Base-by-base conservation (phyloP, 2,113 vertebrate species). In the Epinephelus lanceolatus region DNA sequence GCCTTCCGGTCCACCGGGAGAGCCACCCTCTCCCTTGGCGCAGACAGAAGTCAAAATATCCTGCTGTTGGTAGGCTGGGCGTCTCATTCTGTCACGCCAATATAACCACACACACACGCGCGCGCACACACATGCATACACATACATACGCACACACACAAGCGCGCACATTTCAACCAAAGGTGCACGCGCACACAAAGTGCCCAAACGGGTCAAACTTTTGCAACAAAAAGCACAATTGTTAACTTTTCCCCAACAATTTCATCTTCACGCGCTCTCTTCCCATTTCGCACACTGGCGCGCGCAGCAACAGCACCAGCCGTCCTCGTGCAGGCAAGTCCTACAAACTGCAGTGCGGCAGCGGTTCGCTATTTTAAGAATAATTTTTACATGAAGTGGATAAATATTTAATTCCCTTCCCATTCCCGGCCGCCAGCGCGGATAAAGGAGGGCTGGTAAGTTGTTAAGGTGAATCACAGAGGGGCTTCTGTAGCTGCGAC, bases 311-410 rank as follows among this genome's bases (percentile, higher is more conserved):
- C 80, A 75, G 66, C 77, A 55, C 47, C 81, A 78, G 76, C 71
- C 85, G 52, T 49, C 80, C 78, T 80, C 79, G 60, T 62, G 67
- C 85, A 60, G 80, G 23, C 73, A 83, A 86, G 71, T 86, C 76
- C 68, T 33, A 45, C 84, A 85, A 94, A 93, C 94, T 95, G 94
- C 94, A 95, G 89, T 95, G 94, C 94, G 93, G 94, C 94, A 94
- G 87, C 87, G 40, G 55, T 84, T 87, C 83, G 84, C 91, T 90
- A 89, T 93, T 94, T 94, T 89, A 92, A 87, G 82, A 87, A 86
- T 91, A 33, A 67, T 88, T 89, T 90, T 88, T 76, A 88, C 90
- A 93, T 86, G 88, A 89, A 91, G 82, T 83, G 78, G 84, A 92
- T 94, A 83, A 89, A 94, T 93, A 92, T 91, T 94, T 92, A 70